phyloP scores from a whole-genome alignment of 1,140 invertebrate species.

The Sitophilus oryzae region DNA sequence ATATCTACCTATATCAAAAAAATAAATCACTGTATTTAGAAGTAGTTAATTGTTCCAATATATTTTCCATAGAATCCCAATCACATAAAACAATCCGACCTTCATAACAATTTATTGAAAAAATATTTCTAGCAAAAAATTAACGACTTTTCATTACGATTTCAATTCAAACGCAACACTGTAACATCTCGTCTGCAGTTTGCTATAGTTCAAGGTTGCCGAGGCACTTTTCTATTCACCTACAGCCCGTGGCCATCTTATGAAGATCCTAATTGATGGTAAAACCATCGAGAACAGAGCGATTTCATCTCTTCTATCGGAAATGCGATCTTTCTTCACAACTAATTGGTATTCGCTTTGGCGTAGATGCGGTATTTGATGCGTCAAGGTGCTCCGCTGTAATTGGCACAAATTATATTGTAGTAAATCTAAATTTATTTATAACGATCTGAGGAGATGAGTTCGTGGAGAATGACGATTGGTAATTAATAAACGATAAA shows the following conservation, averaged over 20 bases:
- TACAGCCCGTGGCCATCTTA: neutral
- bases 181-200: neutral
- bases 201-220: neutral
- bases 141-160: neutral
- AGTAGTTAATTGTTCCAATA: no score
- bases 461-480: no score
- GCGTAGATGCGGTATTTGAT: neutral
- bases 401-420: neutral
- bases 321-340: neutral
- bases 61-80: no score
- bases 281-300: no score
- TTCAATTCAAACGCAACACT: neutral
- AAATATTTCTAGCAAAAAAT: no score
- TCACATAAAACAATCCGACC: no score
- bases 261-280: neutral
- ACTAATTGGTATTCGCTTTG: neutral
- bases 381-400: neutral
- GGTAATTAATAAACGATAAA: no score
- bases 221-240: neutral
- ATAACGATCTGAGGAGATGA: no score
- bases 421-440: no score
- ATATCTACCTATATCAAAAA: no score
- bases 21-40: no score
- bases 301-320: neutral
- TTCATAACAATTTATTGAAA: no score